These are phyloP conservation scores for Sciurus vulgaris DNA, from an alignment of 2,797 vertebrate genomes.

Conservation along the genomic window DNA sequence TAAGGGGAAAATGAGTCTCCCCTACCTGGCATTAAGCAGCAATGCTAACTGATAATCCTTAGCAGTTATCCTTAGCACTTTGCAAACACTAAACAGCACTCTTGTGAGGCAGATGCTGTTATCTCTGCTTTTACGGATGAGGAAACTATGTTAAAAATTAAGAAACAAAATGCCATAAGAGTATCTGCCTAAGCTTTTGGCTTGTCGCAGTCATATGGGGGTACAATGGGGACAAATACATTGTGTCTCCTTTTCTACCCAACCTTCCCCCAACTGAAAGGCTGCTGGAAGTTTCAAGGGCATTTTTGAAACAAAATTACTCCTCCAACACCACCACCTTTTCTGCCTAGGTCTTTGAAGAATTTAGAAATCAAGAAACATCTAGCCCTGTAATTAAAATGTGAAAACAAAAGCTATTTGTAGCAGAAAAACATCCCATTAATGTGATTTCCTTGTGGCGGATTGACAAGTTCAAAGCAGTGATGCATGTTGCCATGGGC, in stretches of 20 bases:
- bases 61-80: not conserved
- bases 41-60: not conserved
- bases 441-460: conserved; percentile 76
- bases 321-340: not conserved
- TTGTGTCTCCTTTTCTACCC: not conserved
- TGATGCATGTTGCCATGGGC: conserved; percentile 81
- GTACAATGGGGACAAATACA: not conserved
- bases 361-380: conserved; percentile 72
- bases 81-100: not conserved
- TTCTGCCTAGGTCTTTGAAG: conserved; percentile 50
- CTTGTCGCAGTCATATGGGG: not conserved
- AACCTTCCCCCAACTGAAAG: not conserved
- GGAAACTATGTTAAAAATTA: conserved; percentile 32
- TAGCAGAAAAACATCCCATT: conserved; percentile 64
- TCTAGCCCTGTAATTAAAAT: conserved; percentile 73
- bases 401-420: conserved; percentile 77
- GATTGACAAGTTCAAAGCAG: conserved; percentile 82
- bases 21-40: not conserved
- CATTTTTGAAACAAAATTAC: conserved; percentile 58
- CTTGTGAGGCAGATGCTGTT: not conserved
- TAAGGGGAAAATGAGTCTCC: not conserved
- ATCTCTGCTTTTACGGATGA: conserved; percentile 28
- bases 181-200: not conserved
- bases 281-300: conserved; percentile 54
- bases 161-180: conserved; percentile 22